These are phyloP conservation scores for Spea multiplicata DNA, from an alignment of 2,113 vertebrate genomes.

Conservation along the genomic window DNA sequence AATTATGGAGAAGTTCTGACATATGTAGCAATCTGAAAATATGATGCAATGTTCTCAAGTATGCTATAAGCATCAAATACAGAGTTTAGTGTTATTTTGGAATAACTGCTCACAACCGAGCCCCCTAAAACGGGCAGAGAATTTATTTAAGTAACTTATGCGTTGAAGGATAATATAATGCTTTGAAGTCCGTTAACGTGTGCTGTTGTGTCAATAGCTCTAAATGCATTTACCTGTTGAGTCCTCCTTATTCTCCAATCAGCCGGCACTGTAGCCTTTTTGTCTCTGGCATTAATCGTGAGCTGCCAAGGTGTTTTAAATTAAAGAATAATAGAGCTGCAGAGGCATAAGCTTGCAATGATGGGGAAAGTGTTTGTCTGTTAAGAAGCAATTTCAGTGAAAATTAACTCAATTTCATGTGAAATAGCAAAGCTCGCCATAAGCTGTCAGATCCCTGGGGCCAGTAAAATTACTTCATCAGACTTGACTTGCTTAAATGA, in stretches of 20 bases:
- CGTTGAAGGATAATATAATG: neutral
- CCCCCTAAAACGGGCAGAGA: neutral
- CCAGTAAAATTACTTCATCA: slow-evolving; percentile 76
- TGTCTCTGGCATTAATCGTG: slow-evolving; percentile 61
- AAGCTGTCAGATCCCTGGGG: slow-evolving; percentile 72
- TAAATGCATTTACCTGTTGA: slow-evolving; percentile 53
- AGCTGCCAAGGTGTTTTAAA: slow-evolving; percentile 63
- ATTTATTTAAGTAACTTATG: neutral
- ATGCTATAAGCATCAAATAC: no score
- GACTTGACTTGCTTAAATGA: slow-evolving; percentile 77
- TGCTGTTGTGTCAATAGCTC: slow-evolving; percentile 60
- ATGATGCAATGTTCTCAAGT: no score
- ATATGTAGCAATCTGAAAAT: no score
- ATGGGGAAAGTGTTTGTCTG: slow-evolving; percentile 77
- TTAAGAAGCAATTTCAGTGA: slow-evolving; percentile 78
- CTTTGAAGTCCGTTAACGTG: slow-evolving; percentile 38
- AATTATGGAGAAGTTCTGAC: no score
- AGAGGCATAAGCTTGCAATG: slow-evolving; percentile 68
- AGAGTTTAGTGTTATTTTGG: no score
- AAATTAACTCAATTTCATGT: slow-evolving; percentile 81
- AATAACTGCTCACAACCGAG: no score
- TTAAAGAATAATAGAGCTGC: slow-evolving; percentile 75
- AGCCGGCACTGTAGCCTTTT: slow-evolving; percentile 53
- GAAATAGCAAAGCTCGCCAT: slow-evolving; percentile 73
- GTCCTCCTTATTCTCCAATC: slow-evolving; percentile 16